These are phyloP conservation scores for Anthrax anthrax DNA, from an alignment of 2,888 invertebrate genomes.

Conservation along the genomic window DNA sequence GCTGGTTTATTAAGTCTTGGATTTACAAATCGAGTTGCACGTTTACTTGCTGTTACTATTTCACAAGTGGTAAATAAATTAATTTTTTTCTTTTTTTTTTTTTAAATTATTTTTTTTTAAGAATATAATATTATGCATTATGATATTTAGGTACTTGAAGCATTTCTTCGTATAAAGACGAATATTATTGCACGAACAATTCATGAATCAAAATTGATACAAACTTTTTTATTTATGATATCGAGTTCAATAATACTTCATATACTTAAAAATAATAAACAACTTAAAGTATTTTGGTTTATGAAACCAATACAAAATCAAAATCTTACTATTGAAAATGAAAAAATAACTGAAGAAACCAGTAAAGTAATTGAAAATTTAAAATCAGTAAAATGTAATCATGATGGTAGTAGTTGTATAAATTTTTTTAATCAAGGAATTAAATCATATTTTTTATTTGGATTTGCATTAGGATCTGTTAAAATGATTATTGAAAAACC, in stretches of 20 bases:
- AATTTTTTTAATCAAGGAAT: conserved; percentile 16
- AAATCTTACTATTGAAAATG: neutral
- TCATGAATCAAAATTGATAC: conserved; percentile 13
- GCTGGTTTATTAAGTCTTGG: conserved; percentile 10
- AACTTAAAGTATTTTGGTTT: conserved; percentile 21
- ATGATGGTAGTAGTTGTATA: conserved; percentile 8
- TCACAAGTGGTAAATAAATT: conserved; percentile 22
- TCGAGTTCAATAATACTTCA: conserved; percentile 21
- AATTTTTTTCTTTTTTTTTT: neutral
- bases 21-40: conserved; percentile 13
- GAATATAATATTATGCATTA: too few species aligned
- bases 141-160: neutral
- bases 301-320: conserved; percentile 11
- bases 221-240: conserved; percentile 22
- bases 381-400: conserved; percentile 12
- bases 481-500: conserved; percentile 13
- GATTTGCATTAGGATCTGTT: conserved; percentile 19
- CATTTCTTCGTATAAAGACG: conserved; percentile 14
- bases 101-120: neutral
- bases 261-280: conserved; percentile 12
- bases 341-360: neutral
- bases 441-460: conserved; percentile 19
- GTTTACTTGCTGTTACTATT: conserved; percentile 17
- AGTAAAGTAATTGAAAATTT: neutral
- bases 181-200: conserved; percentile 15